phyloP scores from a whole-genome alignment of 35 echinoderm and acorn worm genomes.

The Strongylocentrotus purpuratus region DNA sequence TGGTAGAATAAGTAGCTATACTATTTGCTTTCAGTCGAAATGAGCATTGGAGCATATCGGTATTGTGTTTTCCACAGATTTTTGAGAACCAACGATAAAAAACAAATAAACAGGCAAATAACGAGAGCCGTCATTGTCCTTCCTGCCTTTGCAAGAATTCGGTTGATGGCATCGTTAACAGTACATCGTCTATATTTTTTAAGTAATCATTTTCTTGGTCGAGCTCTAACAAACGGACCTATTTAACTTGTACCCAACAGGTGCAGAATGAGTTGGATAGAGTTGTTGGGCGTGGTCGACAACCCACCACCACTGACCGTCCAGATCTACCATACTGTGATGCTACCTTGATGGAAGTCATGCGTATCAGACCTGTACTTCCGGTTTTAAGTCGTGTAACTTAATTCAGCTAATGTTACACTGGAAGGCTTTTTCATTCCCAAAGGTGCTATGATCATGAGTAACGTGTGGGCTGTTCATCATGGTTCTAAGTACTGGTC shows the following conservation, averaged over 20 bases:
- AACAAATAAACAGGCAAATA: too few species aligned
- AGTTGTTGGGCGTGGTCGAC: conserved; percentile 60
- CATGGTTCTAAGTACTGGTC: conserved; percentile 48
- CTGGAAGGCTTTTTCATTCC: conserved; percentile 67
- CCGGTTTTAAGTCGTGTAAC: conserved; percentile 51
- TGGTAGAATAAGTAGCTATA: too few species aligned
- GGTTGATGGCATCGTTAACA: too few species aligned
- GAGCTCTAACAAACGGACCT: too few species aligned
- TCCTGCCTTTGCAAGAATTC: too few species aligned
- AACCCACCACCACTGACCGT: conserved; percentile 43
- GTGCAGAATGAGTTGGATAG: conserved; percentile 61
- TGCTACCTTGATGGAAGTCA: conserved; percentile 44
- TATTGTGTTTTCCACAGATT: too few species aligned
- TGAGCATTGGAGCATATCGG: too few species aligned
- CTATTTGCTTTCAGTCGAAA: too few species aligned
- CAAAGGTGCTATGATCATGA: conserved; percentile 64
- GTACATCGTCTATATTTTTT: too few species aligned
- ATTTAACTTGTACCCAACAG: background rate
- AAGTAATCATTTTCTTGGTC: too few species aligned
- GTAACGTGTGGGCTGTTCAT: conserved; percentile 63
- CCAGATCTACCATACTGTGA: conserved; percentile 46
- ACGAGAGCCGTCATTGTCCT: too few species aligned
- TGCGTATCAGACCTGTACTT: conserved; percentile 47
- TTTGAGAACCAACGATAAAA: too few species aligned
- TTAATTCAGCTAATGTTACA: background rate